Percentiles rank a stretch among this genome's conserved stretches.
phyloP scores from a whole-genome alignment of 1,140 invertebrate genomes.

The Propsilocerus akamusi region DNA sequence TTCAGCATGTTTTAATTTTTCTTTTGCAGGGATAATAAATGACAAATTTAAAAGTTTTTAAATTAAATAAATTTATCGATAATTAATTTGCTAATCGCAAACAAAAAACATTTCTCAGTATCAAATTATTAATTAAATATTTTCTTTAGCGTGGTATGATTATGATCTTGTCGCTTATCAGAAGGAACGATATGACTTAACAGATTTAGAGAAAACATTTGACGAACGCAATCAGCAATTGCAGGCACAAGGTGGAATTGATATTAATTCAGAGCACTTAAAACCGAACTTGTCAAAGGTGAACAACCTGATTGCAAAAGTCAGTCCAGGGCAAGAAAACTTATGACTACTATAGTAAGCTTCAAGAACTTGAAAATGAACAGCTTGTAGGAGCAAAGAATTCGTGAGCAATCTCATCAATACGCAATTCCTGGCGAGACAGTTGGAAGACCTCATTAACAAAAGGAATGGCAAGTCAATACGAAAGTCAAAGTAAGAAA shows the following conservation, averaged over 20 bases:
- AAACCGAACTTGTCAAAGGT: conserved; percentile 47
- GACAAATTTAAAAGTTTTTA: too few relatives aligned
- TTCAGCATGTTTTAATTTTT: too few relatives aligned
- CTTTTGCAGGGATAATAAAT: too few relatives aligned
- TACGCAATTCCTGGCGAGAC: conserved; percentile 71
- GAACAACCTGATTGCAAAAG: conserved; percentile 66
- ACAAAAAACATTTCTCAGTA: too few relatives aligned
- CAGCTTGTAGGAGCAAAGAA: conserved; percentile 61
- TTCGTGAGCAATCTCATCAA: conserved; percentile 59
- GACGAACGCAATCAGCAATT: conserved; percentile 58
- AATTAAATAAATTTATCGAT: too few relatives aligned
- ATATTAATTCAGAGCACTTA: conserved; percentile 37
- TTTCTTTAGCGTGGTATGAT: conserved; percentile 77
- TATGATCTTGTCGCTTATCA: conserved; percentile 67
- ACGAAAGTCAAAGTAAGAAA: conserved; percentile 47
- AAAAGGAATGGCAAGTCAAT: conserved; percentile 72
- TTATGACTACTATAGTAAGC: conserved; percentile 66
- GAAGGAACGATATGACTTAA: conserved; percentile 54
- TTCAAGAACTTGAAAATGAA: conserved; percentile 66
- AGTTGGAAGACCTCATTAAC: conserved; percentile 53
- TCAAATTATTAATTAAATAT: conserved; percentile 13
- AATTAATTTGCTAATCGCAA: too few relatives aligned
- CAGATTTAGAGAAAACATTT: conserved; percentile 70
- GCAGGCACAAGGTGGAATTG: conserved; percentile 38
- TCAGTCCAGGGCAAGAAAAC: conserved; percentile 61